Base-by-base conservation (phyloP, 2,113 vertebrate species). In the Nestor notabilis region DNA sequence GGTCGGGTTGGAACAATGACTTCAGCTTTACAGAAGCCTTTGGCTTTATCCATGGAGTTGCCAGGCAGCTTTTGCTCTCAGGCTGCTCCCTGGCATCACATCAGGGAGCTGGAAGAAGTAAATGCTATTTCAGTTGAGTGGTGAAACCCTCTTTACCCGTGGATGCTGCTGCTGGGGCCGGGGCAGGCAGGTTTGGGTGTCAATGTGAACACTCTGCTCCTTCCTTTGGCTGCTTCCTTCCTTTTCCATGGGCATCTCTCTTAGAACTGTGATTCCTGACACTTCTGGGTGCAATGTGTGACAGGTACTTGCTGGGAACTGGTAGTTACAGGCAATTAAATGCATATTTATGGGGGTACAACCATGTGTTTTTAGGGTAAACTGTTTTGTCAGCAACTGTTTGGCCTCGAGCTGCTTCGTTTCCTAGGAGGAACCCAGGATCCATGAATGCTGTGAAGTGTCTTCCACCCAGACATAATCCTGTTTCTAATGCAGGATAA, bases 121-220 rank as follows among this genome's bases (percentile, higher is more conserved):
- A 47, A 33, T 55, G 53, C 29, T 21, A 3, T 27, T 77, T 47
- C 8, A 58, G 56, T 35, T 35, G 56, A 10, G 33, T n/a, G 9
- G 2, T 5, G 29, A 17, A 28, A 33, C 21, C 31, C n/a, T 44
- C n/a, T 49, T n/a, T 9, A 27, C 33, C 37, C 2, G 11, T 5
- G 3, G 25, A 55, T 43, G 39, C 55, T 18, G 43, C 50, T 6
- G 37, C 17, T 11, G 64, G 5, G 19, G 21, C 29, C 49, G 6
- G 39, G 41, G 41, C 60, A 7, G 69, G 33, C 18, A 2, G 28
- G 11, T 75, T 23, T 2, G 60, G 49, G 14, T 13, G 0, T 5
- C 5, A 71, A 43, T 1, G 4, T 8, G 5, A 31, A 18, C 7
- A 0, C 43, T n/a, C 52, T 1, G 9, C 25, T n/a, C 44, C 89